Evolutionary conservation across 2,113 vertebrate species (phyloP).

Genomic region (Crypturellus undulatus): DNA sequence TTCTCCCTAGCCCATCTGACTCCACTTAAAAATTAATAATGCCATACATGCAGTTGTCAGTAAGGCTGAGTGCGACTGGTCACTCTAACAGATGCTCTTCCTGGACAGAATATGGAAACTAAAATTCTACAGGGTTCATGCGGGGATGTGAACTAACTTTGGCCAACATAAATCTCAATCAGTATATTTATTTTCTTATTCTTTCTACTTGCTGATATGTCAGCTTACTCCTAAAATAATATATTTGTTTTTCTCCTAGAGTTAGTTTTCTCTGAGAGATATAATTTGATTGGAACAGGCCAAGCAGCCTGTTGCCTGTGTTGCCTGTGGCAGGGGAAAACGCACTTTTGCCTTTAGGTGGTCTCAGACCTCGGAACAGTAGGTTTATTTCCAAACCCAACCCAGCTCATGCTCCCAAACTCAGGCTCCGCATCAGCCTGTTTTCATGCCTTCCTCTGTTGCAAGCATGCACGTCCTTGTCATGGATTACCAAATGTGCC

Average conservation of each 20-base stretch:
- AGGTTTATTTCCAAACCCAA: background rate
- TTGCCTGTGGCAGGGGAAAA: background rate
- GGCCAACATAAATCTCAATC: background rate
- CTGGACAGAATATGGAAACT: background rate
- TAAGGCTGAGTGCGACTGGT: background rate
- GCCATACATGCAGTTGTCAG: background rate
- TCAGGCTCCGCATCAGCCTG: background rate
- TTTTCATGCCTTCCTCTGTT: background rate
- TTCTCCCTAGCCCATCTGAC: background rate
- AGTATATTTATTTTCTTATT: background rate
- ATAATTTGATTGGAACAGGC: background rate
- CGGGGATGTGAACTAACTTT: background rate
- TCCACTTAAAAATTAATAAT: slow-evolving; percentile 28
- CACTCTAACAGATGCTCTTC: background rate
- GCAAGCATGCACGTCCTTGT: background rate
- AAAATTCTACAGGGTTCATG: background rate
- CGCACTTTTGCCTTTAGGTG: background rate
- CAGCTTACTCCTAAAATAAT: background rate
- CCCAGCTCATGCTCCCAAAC: background rate
- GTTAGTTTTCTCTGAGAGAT: background rate
- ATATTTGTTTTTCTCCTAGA: background rate
- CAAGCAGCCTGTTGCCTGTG: background rate
- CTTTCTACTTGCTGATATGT: background rate
- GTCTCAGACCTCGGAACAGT: background rate
- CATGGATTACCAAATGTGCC: background rate